Evolutionary conservation across 2,888 invertebrate genomes (phyloP).

Genomic region (Dermolepida albohirtum): DNA sequence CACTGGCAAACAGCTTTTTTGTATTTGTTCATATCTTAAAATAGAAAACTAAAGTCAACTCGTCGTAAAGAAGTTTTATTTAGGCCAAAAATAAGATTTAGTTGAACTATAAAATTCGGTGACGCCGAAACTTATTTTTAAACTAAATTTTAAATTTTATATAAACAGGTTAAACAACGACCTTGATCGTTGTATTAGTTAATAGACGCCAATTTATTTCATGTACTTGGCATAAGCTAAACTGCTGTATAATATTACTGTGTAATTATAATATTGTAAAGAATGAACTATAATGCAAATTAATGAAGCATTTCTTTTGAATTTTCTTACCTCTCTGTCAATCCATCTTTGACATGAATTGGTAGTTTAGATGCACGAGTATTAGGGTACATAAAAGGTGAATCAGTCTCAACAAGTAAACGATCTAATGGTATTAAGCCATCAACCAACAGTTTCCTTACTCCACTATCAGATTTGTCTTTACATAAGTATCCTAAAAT

Average conservation of each 20-base stretch:
- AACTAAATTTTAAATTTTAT: neutral
- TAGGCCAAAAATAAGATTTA: conserved; percentile 18
- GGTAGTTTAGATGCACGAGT: conserved; percentile 93
- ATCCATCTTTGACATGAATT: conserved; percentile 84
- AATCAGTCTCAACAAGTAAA: conserved; percentile 91
- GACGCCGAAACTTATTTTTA: conserved; percentile 18
- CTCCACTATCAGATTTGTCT: conserved; percentile 92
- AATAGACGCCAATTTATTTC: neutral
- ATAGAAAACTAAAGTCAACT: neutral
- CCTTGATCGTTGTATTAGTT: neutral
- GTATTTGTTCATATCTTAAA: neutral
- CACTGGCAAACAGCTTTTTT: too few relatives aligned
- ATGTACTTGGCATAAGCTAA: neutral
- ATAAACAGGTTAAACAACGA: conserved; percentile 7
- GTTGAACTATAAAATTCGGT: conserved; percentile 15
- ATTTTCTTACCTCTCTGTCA: conserved; percentile 80
- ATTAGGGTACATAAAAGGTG: conserved; percentile 97
- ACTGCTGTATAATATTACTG: too few relatives aligned
- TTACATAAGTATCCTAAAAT: conserved; percentile 83
- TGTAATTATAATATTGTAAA: neutral
- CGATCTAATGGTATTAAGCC: conserved; percentile 85
- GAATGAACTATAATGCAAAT: neutral
- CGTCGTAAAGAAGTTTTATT: neutral
- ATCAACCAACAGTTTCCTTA: conserved; percentile 84
- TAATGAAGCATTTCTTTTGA: neutral